Evolutionary conservation across 2,888 invertebrate genomes (phyloP), one percentile per base, ranked within the genome.

Genomic region (Odontocolon sp.): DNA sequence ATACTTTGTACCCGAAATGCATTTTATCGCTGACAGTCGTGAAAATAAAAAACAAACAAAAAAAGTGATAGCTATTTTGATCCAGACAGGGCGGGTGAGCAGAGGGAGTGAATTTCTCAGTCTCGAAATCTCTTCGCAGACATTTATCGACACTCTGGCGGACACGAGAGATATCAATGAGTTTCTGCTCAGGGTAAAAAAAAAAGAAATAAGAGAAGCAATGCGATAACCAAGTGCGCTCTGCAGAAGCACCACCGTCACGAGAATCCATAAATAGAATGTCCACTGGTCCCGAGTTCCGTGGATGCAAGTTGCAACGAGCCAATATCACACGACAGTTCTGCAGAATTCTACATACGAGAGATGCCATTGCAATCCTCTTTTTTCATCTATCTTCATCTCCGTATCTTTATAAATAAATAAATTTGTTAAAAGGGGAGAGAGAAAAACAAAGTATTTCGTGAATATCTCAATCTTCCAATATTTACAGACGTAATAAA

Each of bases 241-340:
- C n/a, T 45, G 50, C 42, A 47, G 50, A 57, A 42, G 42, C 36
- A 50, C 31, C 40, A 16, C 31, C 5, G 42, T 73, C 52, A 61
- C 61, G 68, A 74, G 45, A 74, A 47, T 68, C 72, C 59, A 57
- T 42, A 68, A 68, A 74, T 74, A 74, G 68, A 68, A 50, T 50
- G 56, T 14, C 16, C 63, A 57, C 38, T 56, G 47, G 38, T 45
- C 45, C 26, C 47, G 8, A 28, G 38, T 26, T 26, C 18, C 40
- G 61, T 6, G 45, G 47, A 28, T 45, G 21, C 54, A 21, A 63
- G 40, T 40, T 50, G 21, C 59, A 52, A 9, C 38, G 42, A 42
- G 42, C 52, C 23, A 50, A 50, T 50, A 63, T 36, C 50, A 23
- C 28, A 28, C 26, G 28, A 59, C 8, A n/a, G 23, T 57, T 52